Evolutionary conservation across 2,113 vertebrate species (phyloP), one percentile per base, ranked within the genome.

Genomic region (Chaenogobius annularis): DNA sequence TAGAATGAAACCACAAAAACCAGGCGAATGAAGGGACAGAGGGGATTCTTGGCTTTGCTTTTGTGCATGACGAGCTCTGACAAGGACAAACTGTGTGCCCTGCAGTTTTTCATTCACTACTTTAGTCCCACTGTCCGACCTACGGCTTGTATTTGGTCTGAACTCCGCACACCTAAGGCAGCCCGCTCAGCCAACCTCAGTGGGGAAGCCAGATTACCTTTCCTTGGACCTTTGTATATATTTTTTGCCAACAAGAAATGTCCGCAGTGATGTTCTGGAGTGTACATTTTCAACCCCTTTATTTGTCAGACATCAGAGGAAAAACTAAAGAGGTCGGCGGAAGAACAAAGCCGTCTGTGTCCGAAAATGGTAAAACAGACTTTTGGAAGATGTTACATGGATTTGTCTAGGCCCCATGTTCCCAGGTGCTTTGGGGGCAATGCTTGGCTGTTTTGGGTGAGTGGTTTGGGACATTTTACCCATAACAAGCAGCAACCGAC

Each of bases 91-190:
- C 23, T 7, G 56, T 66, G 66, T 69, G 72, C 64, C 10, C 43
- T 47, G 22, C 50, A 35, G 50, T 70, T 69, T 71, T 43, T 61
- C 61, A 52, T 56, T 40, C 63, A 59, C 66, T 65, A 37, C 77
- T 58, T 63, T 59, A 55, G 47, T 31, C n/a, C 66, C 5, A 37
- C 54, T 15, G 14, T 17, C 48, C 68, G 50, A 11, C 22, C 31
- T 14, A 46, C 46, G 56, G 44, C 54, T 55, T 58, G 58, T 10
- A 35, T 35, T 78, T 50, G 48, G 1, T 35, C 65, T 70, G 67
- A 69, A 77, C 56, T 46, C 23, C 6, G 46, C 55, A 68, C 66
- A 37, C 68, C 76, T 37, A 66, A 74, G 81, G 78, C 70, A 74
- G 68, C 66, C 66, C 79, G 64, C 66, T 77, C 70, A 44, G 12